phyloP scores from a whole-genome alignment of 1,140 invertebrate genomes.

The Papilio polyxenes region DNA sequence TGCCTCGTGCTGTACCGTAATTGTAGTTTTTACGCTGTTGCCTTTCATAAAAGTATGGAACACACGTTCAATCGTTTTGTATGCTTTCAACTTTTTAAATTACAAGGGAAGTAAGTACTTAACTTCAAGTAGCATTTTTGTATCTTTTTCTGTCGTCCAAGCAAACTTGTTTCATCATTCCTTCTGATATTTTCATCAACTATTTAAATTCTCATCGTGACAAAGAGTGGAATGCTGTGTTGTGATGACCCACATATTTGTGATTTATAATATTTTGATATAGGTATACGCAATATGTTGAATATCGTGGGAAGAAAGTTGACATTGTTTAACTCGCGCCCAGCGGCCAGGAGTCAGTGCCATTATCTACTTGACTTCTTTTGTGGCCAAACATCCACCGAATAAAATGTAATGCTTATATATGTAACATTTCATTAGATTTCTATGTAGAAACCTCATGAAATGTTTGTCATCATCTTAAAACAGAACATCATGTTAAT shows the following conservation, averaged over 20 bases:
- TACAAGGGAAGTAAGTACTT: no score
- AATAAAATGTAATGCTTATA: no score
- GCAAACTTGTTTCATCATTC: no score
- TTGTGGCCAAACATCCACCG: no score
- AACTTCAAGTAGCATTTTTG: not conserved
- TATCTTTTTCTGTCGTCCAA: not conserved
- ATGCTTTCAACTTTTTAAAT: no score
- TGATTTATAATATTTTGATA: conserved; percentile 5
- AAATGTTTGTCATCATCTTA: no score
- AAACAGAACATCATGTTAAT: no score
- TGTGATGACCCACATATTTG: not conserved
- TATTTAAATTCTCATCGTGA: not conserved
- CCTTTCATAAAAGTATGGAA: no score
- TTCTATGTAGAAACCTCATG: no score
- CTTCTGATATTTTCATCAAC: not conserved
- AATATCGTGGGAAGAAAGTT: not conserved
- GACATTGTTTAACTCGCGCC: not conserved
- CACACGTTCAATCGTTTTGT: no score
- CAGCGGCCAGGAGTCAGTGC: no score
- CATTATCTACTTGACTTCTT: not conserved
- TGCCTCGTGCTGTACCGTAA: not conserved
- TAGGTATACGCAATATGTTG: not conserved
- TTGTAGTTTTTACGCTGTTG: not conserved
- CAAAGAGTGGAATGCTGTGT: not conserved
- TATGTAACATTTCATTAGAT: no score